These are phyloP conservation scores for Acleris laterana DNA, from an alignment of 2,888 invertebrate species.

Conservation along the genomic window DNA sequence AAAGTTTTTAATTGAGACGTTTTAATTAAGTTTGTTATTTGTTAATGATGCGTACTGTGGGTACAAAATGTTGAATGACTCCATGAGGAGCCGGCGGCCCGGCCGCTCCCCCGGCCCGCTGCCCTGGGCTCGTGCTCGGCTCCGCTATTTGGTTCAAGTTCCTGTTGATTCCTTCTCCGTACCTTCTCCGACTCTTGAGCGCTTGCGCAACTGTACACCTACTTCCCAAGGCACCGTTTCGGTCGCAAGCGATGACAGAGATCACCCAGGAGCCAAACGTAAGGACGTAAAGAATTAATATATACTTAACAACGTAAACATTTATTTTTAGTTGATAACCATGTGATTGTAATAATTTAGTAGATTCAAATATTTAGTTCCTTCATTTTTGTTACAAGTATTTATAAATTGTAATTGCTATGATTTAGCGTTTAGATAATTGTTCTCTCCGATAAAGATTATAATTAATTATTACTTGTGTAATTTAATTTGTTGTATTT, in stretches of 20 bases:
- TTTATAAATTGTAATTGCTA: conserved; percentile 76
- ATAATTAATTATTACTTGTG: conserved; percentile 78
- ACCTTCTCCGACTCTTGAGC: conserved; percentile 2
- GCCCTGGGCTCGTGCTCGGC: conserved; percentile 1
- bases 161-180: conserved; percentile 8
- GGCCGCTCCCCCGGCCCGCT: neutral
- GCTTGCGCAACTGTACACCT: conserved; percentile 8
- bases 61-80: conserved; percentile 44
- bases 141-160: conserved; percentile 31
- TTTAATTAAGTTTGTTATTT: conserved; percentile 83
- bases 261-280: conserved; percentile 78
- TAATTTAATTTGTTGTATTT: conserved; percentile 83
- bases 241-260: conserved; percentile 39
- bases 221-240: conserved; percentile 34
- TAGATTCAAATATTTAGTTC: conserved; percentile 81
- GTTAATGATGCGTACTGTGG: conserved; percentile 68
- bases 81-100: conserved; percentile 2
- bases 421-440: conserved; percentile 75
- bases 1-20: conserved; percentile 79
- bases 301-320: conserved; percentile 70
- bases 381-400: conserved; percentile 81
- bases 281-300: conserved; percentile 73
- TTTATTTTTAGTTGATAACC: conserved; percentile 73
- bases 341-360: conserved; percentile 75
- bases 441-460: conserved; percentile 78